These are phyloP conservation scores for Drosophila tanythrix DNA, from an alignment of 2,888 invertebrate genomes.

Conservation along the genomic window DNA sequence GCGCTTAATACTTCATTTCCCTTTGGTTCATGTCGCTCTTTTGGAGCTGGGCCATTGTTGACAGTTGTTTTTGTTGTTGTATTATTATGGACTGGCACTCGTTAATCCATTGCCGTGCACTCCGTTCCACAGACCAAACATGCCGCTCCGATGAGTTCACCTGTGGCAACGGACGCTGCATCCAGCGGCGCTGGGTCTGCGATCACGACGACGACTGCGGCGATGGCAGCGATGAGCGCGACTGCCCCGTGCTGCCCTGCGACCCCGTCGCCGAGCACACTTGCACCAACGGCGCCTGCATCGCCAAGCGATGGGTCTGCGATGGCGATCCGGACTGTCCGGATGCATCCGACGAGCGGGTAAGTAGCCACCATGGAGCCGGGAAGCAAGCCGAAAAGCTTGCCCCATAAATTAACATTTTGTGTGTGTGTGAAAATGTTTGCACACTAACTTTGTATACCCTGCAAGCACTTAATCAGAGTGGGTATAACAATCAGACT, in stretches of 20 bases:
- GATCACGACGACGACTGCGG: constrained; percentile 95
- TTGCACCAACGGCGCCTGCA: constrained; percentile 92
- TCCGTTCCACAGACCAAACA: constrained; percentile 90
- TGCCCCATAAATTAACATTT: constrained; percentile 50
- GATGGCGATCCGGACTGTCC: constrained; percentile 95
- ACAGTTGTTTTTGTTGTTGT: not conserved
- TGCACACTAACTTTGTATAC: constrained; percentile 16
- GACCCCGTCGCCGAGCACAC: constrained; percentile 90
- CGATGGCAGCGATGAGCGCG: constrained; percentile 92
- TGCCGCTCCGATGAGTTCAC: constrained; percentile 96
- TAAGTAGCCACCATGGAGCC: constrained; percentile 80
- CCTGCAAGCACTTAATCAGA: not conserved
- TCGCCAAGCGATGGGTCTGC: constrained; percentile 94
- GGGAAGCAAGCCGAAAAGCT: not conserved
- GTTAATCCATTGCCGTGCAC: constrained; percentile 48
- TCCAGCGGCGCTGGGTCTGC: constrained; percentile 94
- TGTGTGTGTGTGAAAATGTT: constrained; percentile 23
- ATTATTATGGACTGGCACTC: not conserved
- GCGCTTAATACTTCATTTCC: constrained; percentile 54
- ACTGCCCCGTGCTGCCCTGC: constrained; percentile 91
- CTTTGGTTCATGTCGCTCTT: constrained; percentile 23
- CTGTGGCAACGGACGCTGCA: constrained; percentile 95
- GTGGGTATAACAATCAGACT: not conserved
- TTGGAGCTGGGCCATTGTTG: constrained; percentile 13
- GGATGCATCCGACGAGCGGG: constrained; percentile 93